Base-by-base conservation (phyloP, 2,113 vertebrate genomes). In the Sapayoa aenigma region DNA sequence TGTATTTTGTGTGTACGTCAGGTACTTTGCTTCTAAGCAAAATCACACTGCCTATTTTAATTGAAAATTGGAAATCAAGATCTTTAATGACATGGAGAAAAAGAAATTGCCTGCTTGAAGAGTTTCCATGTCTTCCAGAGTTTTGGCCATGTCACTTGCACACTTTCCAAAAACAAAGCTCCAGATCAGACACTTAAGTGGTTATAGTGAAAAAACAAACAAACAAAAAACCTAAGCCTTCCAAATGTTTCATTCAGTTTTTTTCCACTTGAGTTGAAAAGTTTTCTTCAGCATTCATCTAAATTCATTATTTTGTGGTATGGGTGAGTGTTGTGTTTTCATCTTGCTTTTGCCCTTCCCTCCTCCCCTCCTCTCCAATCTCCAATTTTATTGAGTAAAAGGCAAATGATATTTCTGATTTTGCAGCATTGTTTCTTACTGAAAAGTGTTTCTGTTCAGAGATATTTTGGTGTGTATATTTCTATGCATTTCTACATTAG, bases 401-500 rank as follows among this genome's bases (percentile, higher is more conserved):
- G 13, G 13, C 50, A 46, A 52, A 41, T 6, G 1, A 39, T 49
- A 21, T 85, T 96, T 98, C 97, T 97, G 96, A 27, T 95, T 98
- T 97, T 98, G 97, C 98, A 98, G 97, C 96, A 95, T 95, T 95
- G 46, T 74, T 37, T 35, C 69, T 75, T 94, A 47, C 63, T 58
- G 85, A 81, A 80, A 63, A 63, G 63, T 80, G 41, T 56, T 90
- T 60, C 60, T 89, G 30, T 67, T 89, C 55, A 50, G 73, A 69
- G 22, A 47, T 65, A 30, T 65, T 85, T 63, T 83, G 71, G 16
- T 93, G 28, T 76, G 77, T 72, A n/a, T 37, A 37, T 89, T 94
- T 95, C 31, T 20, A 21, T 47, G 27, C 63, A 11, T 80, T 89
- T 91, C 55, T 83, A 18, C 20, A 21, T 58, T 39, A 83, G n/a